Conservation (phyloP, 2,113 vertebrate species). For the Larimichthys crocea region DNA sequence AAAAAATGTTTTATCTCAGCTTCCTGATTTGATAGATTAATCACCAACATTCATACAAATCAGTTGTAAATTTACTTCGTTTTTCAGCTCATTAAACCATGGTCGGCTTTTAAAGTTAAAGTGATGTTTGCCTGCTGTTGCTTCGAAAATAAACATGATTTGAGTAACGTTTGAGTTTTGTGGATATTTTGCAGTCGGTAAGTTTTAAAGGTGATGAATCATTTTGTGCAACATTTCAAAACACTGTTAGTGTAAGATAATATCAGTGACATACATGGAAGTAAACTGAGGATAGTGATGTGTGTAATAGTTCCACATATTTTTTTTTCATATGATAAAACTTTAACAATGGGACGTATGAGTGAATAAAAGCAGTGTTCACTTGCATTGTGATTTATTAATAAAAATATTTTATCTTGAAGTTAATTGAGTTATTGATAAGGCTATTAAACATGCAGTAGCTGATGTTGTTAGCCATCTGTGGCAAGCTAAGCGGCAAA, state of each 20-base stretch:
- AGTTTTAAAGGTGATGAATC: background rate
- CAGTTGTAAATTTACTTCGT: background rate
- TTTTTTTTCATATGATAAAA: background rate
- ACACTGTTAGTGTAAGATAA: background rate
- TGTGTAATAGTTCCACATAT: background rate
- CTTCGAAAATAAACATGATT: constrained; percentile 67
- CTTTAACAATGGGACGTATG: background rate
- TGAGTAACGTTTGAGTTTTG: constrained; percentile 15
- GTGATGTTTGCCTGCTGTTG: constrained; percentile 56
- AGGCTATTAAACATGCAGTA: background rate
- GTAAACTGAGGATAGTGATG: background rate
- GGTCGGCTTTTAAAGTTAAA: constrained; percentile 34
- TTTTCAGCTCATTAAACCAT: constrained; percentile 6
- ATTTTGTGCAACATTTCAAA: background rate
- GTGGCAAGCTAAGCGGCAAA: no score
- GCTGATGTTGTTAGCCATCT: no score
- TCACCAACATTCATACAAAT: background rate
- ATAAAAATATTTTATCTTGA: background rate
- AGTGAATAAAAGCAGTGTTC: background rate
- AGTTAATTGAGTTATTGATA: background rate
- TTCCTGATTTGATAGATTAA: constrained; percentile 2
- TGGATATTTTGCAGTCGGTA: constrained; percentile 2
- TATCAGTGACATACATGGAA: background rate
- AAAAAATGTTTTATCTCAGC: constrained; percentile 1
- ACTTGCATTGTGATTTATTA: background rate